A percentile compares a stretch with the other conserved stretches of the same genome.
Evolutionary conservation across 1,140 invertebrate species (phyloP).

Genomic region (Lethrus apterus): DNA sequence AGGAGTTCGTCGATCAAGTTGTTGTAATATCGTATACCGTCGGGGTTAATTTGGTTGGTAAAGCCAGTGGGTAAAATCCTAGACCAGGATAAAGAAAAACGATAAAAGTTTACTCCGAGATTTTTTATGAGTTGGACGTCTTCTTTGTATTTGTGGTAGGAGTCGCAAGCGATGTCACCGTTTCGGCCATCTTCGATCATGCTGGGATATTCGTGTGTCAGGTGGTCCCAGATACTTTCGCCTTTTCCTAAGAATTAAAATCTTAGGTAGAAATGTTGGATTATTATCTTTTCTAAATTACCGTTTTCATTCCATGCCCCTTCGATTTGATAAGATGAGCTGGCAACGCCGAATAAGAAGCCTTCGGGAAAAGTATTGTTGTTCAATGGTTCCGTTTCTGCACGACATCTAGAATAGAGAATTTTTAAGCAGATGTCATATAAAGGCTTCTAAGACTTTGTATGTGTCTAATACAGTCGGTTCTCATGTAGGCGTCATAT

Average conservation of each 20-base stretch:
- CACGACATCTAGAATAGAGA: no score
- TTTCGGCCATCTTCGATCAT: slow-evolving; percentile 46
- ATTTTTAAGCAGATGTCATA: no score
- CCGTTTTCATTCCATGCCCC: slow-evolving; percentile 13
- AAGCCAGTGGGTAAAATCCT: slow-evolving; percentile 30
- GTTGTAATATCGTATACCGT: slow-evolving; percentile 56
- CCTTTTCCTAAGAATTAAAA: no score
- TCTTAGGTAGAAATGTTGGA: no score
- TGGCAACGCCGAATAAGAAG: slow-evolving; percentile 7
- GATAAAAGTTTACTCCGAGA: slow-evolving; percentile 44
- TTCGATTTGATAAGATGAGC: slow-evolving; percentile 15
- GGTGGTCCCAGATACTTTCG: slow-evolving; percentile 53
- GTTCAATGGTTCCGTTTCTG: no score
- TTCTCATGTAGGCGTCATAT: no score
- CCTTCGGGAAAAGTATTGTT: slow-evolving; percentile 1
- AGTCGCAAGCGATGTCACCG: slow-evolving; percentile 51
- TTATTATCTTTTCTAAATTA: no score
- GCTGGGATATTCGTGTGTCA: slow-evolving; percentile 45
- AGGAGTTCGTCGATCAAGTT: slow-evolving; percentile 51
- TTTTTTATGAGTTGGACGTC: slow-evolving; percentile 45
- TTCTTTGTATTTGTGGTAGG: slow-evolving; percentile 50
- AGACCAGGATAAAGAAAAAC: slow-evolving; percentile 55
- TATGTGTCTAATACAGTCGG: no score
- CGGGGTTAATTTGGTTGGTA: slow-evolving; percentile 46
- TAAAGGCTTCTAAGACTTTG: no score